phyloP scores from a whole-genome alignment of 2,888 invertebrate species.

The Agrotis clavis region DNA sequence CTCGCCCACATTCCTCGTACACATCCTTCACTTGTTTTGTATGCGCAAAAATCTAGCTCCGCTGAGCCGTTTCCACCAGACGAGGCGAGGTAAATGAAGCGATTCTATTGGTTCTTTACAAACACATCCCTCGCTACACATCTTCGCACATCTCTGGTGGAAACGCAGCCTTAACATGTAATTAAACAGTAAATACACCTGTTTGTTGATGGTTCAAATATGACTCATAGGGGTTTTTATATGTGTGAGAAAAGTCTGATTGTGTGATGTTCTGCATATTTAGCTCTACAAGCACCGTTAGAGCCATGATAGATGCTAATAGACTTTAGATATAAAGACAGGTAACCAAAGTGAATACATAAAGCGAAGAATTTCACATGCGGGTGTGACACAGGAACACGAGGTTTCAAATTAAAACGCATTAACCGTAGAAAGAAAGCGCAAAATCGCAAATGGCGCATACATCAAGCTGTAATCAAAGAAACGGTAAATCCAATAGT shows the following conservation, averaged over 20 bases:
- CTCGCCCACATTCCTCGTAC: too few species aligned
- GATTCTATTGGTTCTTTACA: too few species aligned
- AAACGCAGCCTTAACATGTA: too few species aligned
- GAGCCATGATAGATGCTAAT: background rate
- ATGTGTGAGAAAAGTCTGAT: background rate
- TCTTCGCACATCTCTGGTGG: too few species aligned
- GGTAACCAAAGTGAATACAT: constrained; percentile 12
- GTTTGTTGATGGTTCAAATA: constrained; percentile 5
- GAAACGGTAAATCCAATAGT: constrained; percentile 17
- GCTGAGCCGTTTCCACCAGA: too few species aligned
- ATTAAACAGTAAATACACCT: constrained; percentile 34
- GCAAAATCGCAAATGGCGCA: constrained; percentile 31
- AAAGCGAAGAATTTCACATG: constrained; percentile 16
- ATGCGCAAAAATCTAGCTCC: too few species aligned
- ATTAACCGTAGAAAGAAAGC: constrained; percentile 27
- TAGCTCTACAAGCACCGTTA: background rate
- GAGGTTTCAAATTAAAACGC: constrained; percentile 2
- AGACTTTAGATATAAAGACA: background rate
- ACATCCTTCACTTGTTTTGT: too few species aligned
- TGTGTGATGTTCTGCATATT: background rate
- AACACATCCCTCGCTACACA: too few species aligned
- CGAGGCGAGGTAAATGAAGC: too few species aligned
- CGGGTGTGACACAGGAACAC: background rate
- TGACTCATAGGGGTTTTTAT: constrained; percentile 23
- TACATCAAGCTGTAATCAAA: constrained; percentile 15